Conservation (phyloP, 2,113 vertebrate genomes). For the Platycercus adscitus region DNA sequence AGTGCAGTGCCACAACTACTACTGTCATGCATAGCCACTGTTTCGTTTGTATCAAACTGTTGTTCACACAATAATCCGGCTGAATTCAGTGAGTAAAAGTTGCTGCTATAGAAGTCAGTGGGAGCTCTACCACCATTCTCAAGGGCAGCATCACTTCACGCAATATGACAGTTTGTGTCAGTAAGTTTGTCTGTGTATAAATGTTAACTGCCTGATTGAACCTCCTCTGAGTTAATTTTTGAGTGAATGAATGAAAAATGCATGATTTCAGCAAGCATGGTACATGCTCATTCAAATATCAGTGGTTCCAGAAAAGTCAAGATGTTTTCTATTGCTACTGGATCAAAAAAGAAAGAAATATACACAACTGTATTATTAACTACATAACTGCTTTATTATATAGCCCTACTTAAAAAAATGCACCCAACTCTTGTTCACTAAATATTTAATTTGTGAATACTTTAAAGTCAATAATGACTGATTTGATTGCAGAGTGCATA, state of each 20-base stretch:
- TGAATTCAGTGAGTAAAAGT: not conserved
- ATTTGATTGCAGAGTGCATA: conserved; percentile 31
- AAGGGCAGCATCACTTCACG: not conserved
- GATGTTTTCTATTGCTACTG: not conserved
- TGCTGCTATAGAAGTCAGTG: not conserved
- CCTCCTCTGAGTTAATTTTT: not conserved
- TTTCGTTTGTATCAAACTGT: not conserved
- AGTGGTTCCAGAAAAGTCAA: not conserved
- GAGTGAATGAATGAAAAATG: not conserved
- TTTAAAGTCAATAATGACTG: conserved; percentile 39
- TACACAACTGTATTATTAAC: not conserved
- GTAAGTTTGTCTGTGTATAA: not conserved
- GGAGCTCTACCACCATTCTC: not conserved
- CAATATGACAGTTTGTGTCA: too few relatives aligned
- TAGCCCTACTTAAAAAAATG: not conserved
- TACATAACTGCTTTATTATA: not conserved
- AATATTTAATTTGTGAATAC: conserved; percentile 30
- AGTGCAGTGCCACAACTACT: not conserved
- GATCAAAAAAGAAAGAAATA: not conserved
- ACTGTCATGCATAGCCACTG: not conserved
- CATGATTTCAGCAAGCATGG: not conserved
- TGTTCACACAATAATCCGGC: not conserved
- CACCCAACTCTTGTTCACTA: not conserved
- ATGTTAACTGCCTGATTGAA: not conserved
- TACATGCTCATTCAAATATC: not conserved